Evolutionary conservation across 2,888 invertebrate species (phyloP), one percentile per base, ranked within the genome.

Genomic region (Microlaimidae sp.): DNA sequence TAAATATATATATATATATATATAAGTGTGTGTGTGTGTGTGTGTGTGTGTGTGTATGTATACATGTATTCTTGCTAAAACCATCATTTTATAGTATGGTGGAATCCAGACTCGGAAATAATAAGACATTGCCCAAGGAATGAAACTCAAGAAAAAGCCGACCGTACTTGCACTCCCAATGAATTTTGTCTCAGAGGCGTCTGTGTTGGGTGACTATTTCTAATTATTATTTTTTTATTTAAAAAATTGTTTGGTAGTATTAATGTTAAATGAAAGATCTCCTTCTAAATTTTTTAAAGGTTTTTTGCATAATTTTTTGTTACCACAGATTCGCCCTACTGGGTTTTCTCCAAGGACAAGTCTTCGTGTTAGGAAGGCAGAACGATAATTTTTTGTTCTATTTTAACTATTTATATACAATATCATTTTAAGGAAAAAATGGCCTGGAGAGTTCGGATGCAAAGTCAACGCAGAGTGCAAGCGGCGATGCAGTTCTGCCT

Each of bases 381-480:
- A n/a, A n/a, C n/a, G n/a, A n/a, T n/a, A 61, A 38, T 38, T n/a
- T 38, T 10, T 38, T 38, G 38, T n/a, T 47, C 19, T 41, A 23
- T 41, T 19, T 25, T 24, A 3, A 3, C 4, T 19, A 24, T 49
- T 42, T 19, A 19, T 5, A 49, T 38, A 13, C 4, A 28, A 3
- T 2, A 17, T 13, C 10, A 4, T 38, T 58, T 60, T 45, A 42
- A 66, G 64, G 57, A 64, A 63, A 38, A 53, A 65, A 1, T 66
- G 65, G 65, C 66, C 66, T 2, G 66, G 66, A 26, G 66, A 66
- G 53, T 66, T 66, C 50, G 66, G 66, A 7, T 66, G 66, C 48
- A 52, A 58, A 38, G 55, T 59, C 5, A 64, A 66, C 51, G 48
- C 50, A 2, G 65, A 66, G 54, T 66, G 66, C 55, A 53, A 59